Conservation (phyloP, 2,113 vertebrate genomes). For the Peromyscus californicus region DNA sequence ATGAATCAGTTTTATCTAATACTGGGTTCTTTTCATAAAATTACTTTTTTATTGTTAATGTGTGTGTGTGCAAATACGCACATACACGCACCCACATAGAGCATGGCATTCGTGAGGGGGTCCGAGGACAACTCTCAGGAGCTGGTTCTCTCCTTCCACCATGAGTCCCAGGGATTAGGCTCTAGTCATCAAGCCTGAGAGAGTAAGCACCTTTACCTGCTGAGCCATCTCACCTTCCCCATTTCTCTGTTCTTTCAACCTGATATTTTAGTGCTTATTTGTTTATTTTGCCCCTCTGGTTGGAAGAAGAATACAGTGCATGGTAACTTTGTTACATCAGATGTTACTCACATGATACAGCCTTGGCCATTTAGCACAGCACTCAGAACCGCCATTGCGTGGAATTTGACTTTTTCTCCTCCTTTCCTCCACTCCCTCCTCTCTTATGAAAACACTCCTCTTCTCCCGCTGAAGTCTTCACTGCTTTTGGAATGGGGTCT, state of each 20-base stretch:
- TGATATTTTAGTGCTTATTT: not conserved
- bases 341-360: not conserved
- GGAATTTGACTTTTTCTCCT: not conserved
- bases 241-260: not conserved
- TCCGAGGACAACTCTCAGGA: not conserved
- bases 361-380: not conserved
- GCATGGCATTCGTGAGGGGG: too few species aligned
- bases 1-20: not conserved
- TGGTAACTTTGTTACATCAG: not conserved
- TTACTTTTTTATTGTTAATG: not conserved
- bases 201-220: not conserved
- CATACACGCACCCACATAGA: too few species aligned
- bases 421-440: not conserved
- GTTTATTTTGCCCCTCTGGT: not conserved
- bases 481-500: not conserved
- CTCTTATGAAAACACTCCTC: not conserved
- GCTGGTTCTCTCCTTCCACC: not conserved
- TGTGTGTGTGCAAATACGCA: too few species aligned
- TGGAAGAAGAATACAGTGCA: not conserved
- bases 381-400: not conserved
- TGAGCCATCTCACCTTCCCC: not conserved
- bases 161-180: not conserved
- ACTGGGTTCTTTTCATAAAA: not conserved
- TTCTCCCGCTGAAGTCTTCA: not conserved
- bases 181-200: not conserved